These are phyloP conservation scores for Anabacerthia variegaticeps DNA, from an alignment of 2,797 vertebrate species.

Conservation along the genomic window DNA sequence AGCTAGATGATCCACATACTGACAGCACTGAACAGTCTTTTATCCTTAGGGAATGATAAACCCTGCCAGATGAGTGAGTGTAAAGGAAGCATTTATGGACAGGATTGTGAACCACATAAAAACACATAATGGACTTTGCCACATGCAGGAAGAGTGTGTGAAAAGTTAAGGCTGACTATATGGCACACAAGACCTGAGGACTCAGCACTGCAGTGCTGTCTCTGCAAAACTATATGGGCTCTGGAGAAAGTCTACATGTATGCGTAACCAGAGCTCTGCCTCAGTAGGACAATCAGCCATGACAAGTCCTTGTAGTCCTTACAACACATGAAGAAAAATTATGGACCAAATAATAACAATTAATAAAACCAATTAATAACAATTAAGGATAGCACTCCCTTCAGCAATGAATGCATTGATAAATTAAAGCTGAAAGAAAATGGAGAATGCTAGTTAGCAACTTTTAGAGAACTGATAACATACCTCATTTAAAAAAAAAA, in stretches of 20 bases:
- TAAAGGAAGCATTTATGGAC: not conserved
- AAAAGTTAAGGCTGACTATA: not conserved
- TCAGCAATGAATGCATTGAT: not conserved
- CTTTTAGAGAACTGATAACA: not conserved
- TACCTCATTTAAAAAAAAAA: not conserved
- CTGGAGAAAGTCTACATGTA: accelerated
- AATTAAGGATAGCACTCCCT: not conserved
- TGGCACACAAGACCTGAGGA: not conserved
- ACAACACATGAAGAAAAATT: not conserved
- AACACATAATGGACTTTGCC: not conserved
- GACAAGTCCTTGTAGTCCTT: not conserved
- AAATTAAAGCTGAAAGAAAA: not conserved
- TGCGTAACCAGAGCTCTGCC: not conserved
- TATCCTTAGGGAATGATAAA: not conserved
- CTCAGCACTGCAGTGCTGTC: not conserved
- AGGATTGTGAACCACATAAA: not conserved
- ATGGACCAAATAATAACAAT: not conserved
- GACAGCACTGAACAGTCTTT: not conserved
- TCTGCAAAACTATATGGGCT: not conserved
- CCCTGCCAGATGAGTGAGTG: not conserved
- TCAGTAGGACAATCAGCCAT: not conserved
- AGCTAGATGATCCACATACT: not conserved
- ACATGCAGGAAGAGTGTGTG: not conserved
- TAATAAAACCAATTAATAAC: too few relatives aligned
- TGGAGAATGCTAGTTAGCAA: not conserved